Evolutionary conservation across 2,888 invertebrate species (phyloP).

Genomic region (Ganaspis brasiliensis): DNA sequence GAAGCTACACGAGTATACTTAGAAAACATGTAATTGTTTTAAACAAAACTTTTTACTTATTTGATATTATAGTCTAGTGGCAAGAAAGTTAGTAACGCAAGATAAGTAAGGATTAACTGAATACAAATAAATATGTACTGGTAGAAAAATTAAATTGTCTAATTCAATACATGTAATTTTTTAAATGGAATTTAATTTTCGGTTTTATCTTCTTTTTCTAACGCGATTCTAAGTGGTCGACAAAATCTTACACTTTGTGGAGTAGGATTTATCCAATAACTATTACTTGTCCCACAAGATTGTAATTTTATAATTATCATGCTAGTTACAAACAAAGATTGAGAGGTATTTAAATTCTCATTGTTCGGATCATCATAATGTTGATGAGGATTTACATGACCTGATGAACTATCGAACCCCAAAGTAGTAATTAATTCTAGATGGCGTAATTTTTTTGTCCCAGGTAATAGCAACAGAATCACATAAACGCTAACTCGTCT

Average conservation of each 20-base stretch:
- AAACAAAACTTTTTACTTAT: neutral
- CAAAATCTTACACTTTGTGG: neutral
- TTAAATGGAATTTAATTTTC: neutral
- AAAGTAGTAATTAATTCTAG: neutral
- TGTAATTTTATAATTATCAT: constrained; percentile 10
- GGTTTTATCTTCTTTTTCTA: constrained; percentile 17
- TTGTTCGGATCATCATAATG: neutral
- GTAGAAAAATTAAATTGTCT: neutral
- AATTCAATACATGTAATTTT: neutral
- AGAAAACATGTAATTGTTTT: neutral
- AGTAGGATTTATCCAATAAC: constrained; percentile 28
- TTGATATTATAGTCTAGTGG: neutral
- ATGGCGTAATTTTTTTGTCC: neutral
- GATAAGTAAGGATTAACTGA: neutral
- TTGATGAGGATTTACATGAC: constrained; percentile 20
- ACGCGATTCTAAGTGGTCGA: neutral
- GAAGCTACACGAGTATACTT: neutral
- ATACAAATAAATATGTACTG: neutral
- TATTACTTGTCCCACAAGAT: neutral
- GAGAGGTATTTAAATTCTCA: neutral
- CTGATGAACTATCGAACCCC: constrained; percentile 22
- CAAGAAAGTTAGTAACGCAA: neutral
- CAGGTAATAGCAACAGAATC: constrained; percentile 3
- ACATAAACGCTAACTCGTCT: neutral
- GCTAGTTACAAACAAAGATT: constrained; percentile 13